Base-by-base conservation (phyloP, 2,888 invertebrate species). In the Acanthococcus lagerstroemiae region DNA sequence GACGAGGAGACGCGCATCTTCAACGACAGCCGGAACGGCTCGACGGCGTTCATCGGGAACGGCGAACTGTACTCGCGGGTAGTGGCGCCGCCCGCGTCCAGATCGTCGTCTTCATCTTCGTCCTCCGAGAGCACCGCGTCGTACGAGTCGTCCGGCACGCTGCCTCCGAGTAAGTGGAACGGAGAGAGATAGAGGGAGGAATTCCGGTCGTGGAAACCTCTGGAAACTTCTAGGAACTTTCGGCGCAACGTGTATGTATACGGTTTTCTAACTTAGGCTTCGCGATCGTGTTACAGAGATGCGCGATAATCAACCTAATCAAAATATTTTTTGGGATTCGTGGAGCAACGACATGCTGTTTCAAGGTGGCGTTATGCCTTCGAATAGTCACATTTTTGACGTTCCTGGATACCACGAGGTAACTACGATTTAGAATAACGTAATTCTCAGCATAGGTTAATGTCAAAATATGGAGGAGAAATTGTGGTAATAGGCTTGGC, bases 41-140 rank as follows among this genome's bases (percentile, higher is more conserved):
- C 30, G 15, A 24, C 50, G 1, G 24, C 19, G 19, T 52, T 19
- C 12, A 12, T 30, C 3, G 30, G 24, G 24, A 26, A 61, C 21
- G 50, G 30, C 7, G 22, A 50, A 24, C 27, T 61, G n/a, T 61
- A 61, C 27, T 61, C 61, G 4, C 37, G 61, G 2, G 61, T 61
- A 15, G 52, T 61, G 9, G 61, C 61, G 7, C 61, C 50, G 9
- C 52, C 61, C 0, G 37, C 52, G 6, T 15, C 2, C 17, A 26
- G 27, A 6, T 52, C 52, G 22, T 52, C 61, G n/a, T 61, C 61
- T 1, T 58, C 58, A 9, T 61, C 61, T 9, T 61, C 61, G 7
- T 61, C 61, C n/a, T 61, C 61, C 5, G 61, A 61, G 37, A 61
- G 61, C 17, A 52, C 52, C 7, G 24, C 52, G 1, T 61, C 61